Conservation (phyloP, 2,888 invertebrate genomes). For the Anarsia innoxiella region DNA sequence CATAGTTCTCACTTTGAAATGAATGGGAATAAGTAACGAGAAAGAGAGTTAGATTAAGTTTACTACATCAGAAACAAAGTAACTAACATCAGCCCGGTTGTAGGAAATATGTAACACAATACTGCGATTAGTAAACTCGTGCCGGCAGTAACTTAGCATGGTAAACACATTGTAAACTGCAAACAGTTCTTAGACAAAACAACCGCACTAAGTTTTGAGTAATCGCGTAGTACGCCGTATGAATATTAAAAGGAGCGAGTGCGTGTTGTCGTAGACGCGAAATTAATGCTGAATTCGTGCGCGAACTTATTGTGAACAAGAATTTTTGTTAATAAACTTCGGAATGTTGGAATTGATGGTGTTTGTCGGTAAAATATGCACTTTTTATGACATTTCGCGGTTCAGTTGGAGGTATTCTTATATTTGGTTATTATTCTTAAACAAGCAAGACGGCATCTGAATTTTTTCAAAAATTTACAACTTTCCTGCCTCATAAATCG, state of each 20-base stretch:
- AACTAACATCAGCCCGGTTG: conserved; percentile 36
- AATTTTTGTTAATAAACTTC: conserved; percentile 11
- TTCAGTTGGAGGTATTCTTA: too few relatives aligned
- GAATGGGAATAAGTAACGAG: too few relatives aligned
- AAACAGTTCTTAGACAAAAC: conserved; percentile 38
- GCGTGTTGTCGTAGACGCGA: conserved; percentile 31
- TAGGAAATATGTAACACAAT: conserved; percentile 32
- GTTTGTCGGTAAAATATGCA: neutral
- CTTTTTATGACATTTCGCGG: too few relatives aligned
- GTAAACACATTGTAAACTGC: conserved; percentile 46
- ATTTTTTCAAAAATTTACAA: too few relatives aligned
- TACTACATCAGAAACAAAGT: conserved; percentile 37
- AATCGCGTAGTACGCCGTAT: conserved; percentile 43
- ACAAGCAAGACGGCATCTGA: too few relatives aligned
- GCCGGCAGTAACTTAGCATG: conserved; percentile 39
- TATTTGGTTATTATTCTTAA: neutral
- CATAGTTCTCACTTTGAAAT: too few relatives aligned
- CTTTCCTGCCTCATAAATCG: too few relatives aligned
- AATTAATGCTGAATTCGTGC: conserved; percentile 26
- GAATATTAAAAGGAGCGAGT: conserved; percentile 48
- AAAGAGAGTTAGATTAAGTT: too few relatives aligned
- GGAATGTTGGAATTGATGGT: conserved; percentile 8
- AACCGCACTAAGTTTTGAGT: conserved; percentile 32
- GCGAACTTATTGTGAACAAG: conserved; percentile 15
- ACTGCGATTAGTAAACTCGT: conserved; percentile 40